phyloP scores from a whole-genome alignment of 64 coral and sea anemone species.

The Catalaphyllia jardinei region DNA sequence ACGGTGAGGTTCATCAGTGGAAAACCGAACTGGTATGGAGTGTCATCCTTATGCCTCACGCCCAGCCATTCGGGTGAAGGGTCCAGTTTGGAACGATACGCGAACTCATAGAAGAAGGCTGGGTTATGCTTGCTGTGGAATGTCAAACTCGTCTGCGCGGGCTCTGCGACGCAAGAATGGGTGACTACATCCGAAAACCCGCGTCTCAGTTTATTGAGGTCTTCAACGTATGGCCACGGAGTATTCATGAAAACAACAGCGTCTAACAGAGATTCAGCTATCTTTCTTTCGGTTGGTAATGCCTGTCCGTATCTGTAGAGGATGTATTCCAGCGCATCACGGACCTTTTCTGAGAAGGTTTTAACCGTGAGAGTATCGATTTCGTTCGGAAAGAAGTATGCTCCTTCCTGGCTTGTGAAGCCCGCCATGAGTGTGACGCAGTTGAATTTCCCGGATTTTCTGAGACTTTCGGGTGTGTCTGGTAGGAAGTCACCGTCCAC shows the following conservation, averaged over 20 bases:
- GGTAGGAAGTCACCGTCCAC: constrained; percentile 66
- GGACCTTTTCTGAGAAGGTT: not conserved
- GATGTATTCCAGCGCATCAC: not conserved
- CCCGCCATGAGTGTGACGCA: constrained; percentile 58
- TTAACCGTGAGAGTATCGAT: not conserved
- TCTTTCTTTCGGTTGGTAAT: not conserved
- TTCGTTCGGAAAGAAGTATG: constrained; percentile 26
- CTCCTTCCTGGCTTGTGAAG: constrained; percentile 71
- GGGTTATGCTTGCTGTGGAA: constrained; percentile 40
- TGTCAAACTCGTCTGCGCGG: constrained; percentile 37
- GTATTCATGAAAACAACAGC: constrained; percentile 49
- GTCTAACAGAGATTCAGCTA: constrained; percentile 22
- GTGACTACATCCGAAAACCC: constrained; percentile 53
- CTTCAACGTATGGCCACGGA: constrained; percentile 56
- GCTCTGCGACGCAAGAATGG: constrained; percentile 60
- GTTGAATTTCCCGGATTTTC: constrained; percentile 56
- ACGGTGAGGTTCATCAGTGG: constrained; percentile 65
- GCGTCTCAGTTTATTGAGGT: not conserved
- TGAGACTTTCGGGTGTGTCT: constrained; percentile 55
- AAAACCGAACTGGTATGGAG: constrained; percentile 79
- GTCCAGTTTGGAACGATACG: constrained; percentile 46
- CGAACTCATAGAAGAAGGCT: constrained; percentile 61
- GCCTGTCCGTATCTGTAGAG: constrained; percentile 29
- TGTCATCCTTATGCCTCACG: constrained; percentile 68
- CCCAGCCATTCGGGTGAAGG: constrained; percentile 50